Percentiles rank a stretch among this genome's conserved stretches.
phyloP scores from a whole-genome alignment of 2,113 vertebrate genomes.

The Mobula birostris region DNA sequence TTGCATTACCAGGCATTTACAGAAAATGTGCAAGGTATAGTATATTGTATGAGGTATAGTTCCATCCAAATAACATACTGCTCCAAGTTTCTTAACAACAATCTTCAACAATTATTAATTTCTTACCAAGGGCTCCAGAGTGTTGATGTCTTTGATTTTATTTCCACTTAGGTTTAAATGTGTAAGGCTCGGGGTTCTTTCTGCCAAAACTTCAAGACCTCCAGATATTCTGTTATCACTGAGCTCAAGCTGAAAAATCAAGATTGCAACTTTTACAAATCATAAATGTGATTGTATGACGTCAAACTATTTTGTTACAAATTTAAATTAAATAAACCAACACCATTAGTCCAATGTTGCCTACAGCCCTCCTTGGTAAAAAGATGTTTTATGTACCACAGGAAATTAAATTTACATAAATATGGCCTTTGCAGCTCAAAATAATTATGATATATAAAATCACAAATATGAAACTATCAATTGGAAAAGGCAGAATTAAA shows the following conservation, averaged over 20 bases:
- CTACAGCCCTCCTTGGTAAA: not conserved
- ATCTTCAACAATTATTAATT: not conserved
- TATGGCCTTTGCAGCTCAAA: not conserved
- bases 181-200: conserved; percentile 83
- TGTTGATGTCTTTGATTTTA: conserved; percentile 88
- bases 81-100: not conserved
- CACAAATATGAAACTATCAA: not conserved
- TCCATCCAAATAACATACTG: not conserved
- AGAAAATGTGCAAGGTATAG: not conserved
- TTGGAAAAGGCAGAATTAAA: not conserved
- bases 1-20: not conserved
- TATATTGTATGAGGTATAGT: not conserved
- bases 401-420: not conserved
- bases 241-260: conserved; percentile 72
- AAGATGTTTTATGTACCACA: not conserved
- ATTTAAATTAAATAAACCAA: not conserved
- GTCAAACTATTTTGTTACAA: not conserved
- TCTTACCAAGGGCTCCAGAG: conserved; percentile 83
- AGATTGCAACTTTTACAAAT: not conserved
- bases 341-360: not conserved
- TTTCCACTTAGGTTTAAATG: conserved; percentile 87
- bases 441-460: not conserved
- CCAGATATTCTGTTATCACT: conserved; percentile 88
- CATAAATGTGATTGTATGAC: not conserved
- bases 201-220: conserved; percentile 81